Evolutionary conservation across 2,888 invertebrate species (phyloP), one percentile per base, ranked within the genome.

Genomic region (Drosophila suboccidentalis): DNA sequence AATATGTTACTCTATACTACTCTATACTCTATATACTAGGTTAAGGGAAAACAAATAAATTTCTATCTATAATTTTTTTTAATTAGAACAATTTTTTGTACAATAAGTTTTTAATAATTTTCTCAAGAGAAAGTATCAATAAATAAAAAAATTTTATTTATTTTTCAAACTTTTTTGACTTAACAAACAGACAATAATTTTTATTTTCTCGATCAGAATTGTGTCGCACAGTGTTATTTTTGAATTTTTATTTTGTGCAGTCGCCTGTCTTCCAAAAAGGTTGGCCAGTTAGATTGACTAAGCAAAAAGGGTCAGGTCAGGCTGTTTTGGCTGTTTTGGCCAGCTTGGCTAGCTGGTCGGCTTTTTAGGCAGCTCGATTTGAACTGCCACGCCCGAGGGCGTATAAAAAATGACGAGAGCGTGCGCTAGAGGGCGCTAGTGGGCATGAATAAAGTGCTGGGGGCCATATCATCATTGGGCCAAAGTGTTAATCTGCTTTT

Each of bases 401-500:
- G 60, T 46, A 57, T 78, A 66, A 66, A 76, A 77, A 77, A 77
- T 77, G 78, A 78, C 60, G 76, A 67, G 60, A 78, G 57, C 66
- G 39, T 50, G 61, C 54, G 65, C 60, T 44, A 46, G 71, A 36
- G 72, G 64, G 47, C 46, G 61, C 39, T 44, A 9, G 73, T 59
- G 57, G 72, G 55, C 71, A 44, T 38, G 55, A 46, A 46, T 53
- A 54, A 46, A 54, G 44, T 44, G 22, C 36, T 10, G 17, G 50
- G 50, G 55, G 68, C 73, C 83, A 77, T 85, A 87, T 84, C 76
- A 84, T 78, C 85, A 70, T 75, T 78, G 78, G 76, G 76, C 54
- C 74, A 78, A 89, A 89, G 86, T 86, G 83, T 76, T 82, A 80
- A 83, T 85, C 79, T 74, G 81, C 82, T 89, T 79, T 78, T 82